Base-by-base conservation (phyloP, 2,797 vertebrate genomes). In the Periophthalmus magnuspinnatus region DNA sequence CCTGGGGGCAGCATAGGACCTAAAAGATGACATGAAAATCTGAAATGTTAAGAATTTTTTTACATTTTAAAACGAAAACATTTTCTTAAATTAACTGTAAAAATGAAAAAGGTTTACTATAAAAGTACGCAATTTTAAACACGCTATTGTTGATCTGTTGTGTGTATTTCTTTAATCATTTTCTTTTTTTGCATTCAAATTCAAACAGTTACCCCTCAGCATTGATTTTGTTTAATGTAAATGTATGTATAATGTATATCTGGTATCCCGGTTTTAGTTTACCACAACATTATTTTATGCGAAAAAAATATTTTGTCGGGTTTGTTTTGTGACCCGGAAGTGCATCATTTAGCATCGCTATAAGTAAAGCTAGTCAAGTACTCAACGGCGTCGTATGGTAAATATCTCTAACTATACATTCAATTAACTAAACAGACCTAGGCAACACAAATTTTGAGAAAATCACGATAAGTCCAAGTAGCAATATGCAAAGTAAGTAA, bases 1-100 rank as follows among this genome's bases (percentile, higher is more conserved):
- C 86, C 84, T 75, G 89, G 87, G 58, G 88, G 87, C 86, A 90
- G 47, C 69, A 83, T 87, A 60, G 69, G 86, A 19, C 72, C 84
- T 59, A 70, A 16, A 16, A 89, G 81, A 82, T 89, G 81, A 92
- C 74, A 0, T 65, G 14, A 9, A 52, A 38, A 61, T 21, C 69
- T 50, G 1, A 58, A 24, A 65, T 50, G 11, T 36, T 28, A 5
- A 13, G 36, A 7, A 8, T 14, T 56, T 64, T n/a, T 36, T 66
- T 5, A 57, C 5, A 54, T 5, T n/a, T 8, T 22, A 4, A 48
- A 14, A 14, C n/a, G 6, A 3, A 41, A n/a, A 34, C 32, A 0
- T 33, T 50, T 76, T 74, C 10, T 56, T 24, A 11, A 13, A 56
- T 56, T 6, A 11, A 56, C 3, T 4, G 9, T 5, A 13, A 6